A percentile compares a stretch with the other conserved stretches of the same genome.
Conservation (phyloP, 2,888 invertebrate species). For the Erebia ligea region DNA sequence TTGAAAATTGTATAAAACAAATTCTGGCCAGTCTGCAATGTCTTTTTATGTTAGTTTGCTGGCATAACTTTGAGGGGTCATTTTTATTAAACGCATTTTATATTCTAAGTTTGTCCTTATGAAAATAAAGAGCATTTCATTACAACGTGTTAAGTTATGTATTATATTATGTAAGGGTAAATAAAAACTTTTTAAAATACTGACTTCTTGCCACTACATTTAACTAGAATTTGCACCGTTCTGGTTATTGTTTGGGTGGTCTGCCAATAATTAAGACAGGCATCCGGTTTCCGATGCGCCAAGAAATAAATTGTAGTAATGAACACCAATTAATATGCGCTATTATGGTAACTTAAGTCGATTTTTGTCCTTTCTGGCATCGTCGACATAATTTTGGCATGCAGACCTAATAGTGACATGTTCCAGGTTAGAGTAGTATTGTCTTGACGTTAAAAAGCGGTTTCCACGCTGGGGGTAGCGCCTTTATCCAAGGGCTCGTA, state of each 20-base stretch:
- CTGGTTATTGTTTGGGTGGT: background rate
- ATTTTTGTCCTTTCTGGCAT: too few relatives aligned
- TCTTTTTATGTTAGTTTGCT: constrained; percentile 31
- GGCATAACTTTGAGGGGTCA: constrained; percentile 28
- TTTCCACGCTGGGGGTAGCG: too few relatives aligned
- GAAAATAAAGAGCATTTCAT: constrained; percentile 7
- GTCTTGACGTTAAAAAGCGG: too few relatives aligned
- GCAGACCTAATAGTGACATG: too few relatives aligned
- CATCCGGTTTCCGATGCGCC: background rate
- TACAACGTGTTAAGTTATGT: background rate
- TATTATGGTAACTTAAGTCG: background rate
- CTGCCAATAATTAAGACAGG: background rate
- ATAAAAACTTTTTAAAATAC: background rate
- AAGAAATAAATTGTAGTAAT: constrained; percentile 1
- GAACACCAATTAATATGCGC: background rate
- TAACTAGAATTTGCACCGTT: background rate
- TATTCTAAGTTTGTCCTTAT: background rate
- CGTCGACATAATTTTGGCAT: too few relatives aligned
- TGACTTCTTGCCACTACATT: background rate
- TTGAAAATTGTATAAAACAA: background rate
- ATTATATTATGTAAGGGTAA: background rate
- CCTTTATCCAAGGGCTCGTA: too few relatives aligned
- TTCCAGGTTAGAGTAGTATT: too few relatives aligned
- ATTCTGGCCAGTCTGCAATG: constrained; percentile 16
- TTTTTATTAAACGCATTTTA: constrained; percentile 26